These are phyloP conservation scores for Machaerirhynchus nigripectus DNA, from an alignment of 2,113 vertebrate species.

Conservation along the genomic window DNA sequence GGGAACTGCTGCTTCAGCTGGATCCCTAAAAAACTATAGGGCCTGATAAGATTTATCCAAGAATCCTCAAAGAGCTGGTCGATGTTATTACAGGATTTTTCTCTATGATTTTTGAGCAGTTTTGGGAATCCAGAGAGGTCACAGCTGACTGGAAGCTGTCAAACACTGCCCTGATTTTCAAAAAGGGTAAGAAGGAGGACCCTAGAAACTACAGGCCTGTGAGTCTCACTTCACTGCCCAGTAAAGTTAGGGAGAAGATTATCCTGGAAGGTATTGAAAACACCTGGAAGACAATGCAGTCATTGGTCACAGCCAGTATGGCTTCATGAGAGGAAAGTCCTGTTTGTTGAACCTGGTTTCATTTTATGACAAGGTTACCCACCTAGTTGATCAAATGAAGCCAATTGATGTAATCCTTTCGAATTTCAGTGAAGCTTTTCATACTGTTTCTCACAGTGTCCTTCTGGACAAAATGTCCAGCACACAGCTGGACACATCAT, in stretches of 20 bases:
- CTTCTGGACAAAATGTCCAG: not conserved
- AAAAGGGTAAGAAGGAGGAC: not conserved
- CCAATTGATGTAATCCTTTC: not conserved
- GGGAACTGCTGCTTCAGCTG: not conserved
- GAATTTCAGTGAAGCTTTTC: not conserved
- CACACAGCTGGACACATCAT: not conserved
- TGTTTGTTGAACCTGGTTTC: not conserved
- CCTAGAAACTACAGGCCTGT: not conserved
- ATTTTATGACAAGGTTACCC: not conserved
- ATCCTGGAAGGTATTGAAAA: not conserved
- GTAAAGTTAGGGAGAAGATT: not conserved
- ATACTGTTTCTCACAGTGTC: not conserved
- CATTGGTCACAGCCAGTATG: not conserved
- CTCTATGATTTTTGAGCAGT: not conserved
- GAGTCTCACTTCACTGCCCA: not conserved
- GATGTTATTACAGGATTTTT: not conserved
- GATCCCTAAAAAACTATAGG: not conserved
- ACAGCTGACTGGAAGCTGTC: not conserved
- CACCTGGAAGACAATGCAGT: not conserved
- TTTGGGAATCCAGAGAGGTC: not conserved
- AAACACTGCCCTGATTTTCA: not conserved
- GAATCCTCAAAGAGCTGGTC: not conserved
- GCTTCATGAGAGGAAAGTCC: not conserved
- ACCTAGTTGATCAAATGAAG: not conserved
- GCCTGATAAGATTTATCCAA: not conserved